These are phyloP conservation scores for Orgyia antiqua DNA, from an alignment of 2,888 invertebrate species.

Conservation along the genomic window DNA sequence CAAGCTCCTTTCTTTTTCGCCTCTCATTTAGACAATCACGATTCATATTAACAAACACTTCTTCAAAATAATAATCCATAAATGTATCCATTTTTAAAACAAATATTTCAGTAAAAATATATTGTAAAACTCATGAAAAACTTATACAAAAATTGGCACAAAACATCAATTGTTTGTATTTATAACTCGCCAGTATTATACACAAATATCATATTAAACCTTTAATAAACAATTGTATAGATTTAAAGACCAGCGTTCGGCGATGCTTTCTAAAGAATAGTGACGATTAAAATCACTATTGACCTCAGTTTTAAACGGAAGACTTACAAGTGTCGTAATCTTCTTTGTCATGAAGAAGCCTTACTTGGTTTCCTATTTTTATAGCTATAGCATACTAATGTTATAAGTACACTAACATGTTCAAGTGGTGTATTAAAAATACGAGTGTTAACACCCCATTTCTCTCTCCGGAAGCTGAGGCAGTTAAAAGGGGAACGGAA, in stretches of 20 bases:
- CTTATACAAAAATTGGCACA: background rate
- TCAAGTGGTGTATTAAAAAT: too few species aligned
- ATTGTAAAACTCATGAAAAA: background rate
- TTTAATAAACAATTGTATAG: background rate
- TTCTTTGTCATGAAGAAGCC: conserved; percentile 53
- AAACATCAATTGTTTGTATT: background rate
- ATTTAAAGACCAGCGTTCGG: too few species aligned
- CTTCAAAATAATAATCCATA: conserved; percentile 88
- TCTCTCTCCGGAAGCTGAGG: too few species aligned
- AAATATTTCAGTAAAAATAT: too few species aligned
- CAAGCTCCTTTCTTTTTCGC: conserved; percentile 83
- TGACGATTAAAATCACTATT: conserved; percentile 41
- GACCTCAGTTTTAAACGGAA: conserved; percentile 33
- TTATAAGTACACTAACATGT: too few species aligned
- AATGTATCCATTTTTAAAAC: conserved; percentile 82
- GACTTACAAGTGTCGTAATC: conserved; percentile 58
- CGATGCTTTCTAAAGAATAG: conserved; percentile 27
- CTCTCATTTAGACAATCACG: conserved; percentile 85
- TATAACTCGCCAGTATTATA: background rate
- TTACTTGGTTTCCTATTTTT: conserved; percentile 22
- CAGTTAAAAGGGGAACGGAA: too few species aligned
- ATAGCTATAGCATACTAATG: too few species aligned
- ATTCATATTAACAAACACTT: conserved; percentile 83
- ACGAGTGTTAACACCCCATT: too few species aligned
- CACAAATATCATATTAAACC: conserved; percentile 3